Percentiles rank a stretch among this genome's conserved stretches.
phyloP scores from a whole-genome alignment of 2,113 vertebrate species.

The Diadophis punctatus region DNA sequence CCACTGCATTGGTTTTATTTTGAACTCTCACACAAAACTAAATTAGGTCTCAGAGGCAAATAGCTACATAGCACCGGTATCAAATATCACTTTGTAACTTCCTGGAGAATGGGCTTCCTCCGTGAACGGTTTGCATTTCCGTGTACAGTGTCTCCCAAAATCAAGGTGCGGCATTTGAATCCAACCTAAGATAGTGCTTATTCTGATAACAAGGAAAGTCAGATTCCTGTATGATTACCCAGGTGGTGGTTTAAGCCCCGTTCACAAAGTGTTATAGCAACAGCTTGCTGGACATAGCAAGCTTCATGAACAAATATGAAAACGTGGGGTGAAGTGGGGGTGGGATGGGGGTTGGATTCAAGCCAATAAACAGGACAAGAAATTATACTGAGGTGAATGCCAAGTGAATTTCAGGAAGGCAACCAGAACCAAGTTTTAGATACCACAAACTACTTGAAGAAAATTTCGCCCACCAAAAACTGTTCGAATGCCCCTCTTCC shows the following conservation, averaged over 20 bases:
- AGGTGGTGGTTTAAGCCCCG: not conserved
- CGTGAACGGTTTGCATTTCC: not conserved
- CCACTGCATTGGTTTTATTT: constrained; percentile 22
- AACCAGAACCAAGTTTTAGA: constrained; percentile 1
- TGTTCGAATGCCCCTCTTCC: not conserved
- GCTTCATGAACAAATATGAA: no score
- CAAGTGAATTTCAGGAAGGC: constrained; percentile 19
- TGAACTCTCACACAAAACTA: not conserved
- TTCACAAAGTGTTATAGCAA: not conserved
- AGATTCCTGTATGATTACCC: not conserved
- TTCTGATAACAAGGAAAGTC: not conserved
- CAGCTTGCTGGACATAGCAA: no score
- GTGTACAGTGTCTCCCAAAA: not conserved
- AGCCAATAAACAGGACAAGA: constrained; percentile 29
- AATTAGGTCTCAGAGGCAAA: not conserved
- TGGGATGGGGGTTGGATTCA: constrained; percentile 9
- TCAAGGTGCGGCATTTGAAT: not conserved
- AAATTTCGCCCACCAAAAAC: not conserved
- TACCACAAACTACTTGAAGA: not conserved
- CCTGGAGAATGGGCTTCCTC: not conserved
- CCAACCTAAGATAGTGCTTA: not conserved
- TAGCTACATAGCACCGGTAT: not conserved
- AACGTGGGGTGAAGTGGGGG: no score
- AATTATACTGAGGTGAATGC: constrained; percentile 29
- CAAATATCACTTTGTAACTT: not conserved